Base-by-base conservation (phyloP, 2,797 vertebrate species). In the Coranthus polyacanthus region DNA sequence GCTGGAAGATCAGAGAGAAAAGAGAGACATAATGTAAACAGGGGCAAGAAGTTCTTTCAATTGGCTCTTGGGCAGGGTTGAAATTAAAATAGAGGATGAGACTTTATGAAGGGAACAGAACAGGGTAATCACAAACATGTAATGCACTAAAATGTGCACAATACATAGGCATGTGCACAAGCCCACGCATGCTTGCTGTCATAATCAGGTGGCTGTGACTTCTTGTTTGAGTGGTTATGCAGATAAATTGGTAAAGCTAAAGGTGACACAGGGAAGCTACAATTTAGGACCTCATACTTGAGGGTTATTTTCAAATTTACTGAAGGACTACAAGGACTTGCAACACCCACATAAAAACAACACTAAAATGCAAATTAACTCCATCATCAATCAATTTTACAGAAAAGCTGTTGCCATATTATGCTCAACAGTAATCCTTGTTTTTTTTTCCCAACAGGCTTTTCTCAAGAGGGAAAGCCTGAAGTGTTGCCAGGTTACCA, bases 401-500 rank as follows among this genome's bases (percentile, higher is more conserved):
- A 51, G 21, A 64, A 70, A 72, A 67, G 12, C 58, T 32, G 44
- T 24, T 45, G 69, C 72, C 81, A 87, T 72, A 81, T 84, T 56
- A 64, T 53, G 16, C 46, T 78, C 38, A 72, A 67, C 62, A 62
- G 45, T 71, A 16, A 36, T 47, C 68, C 56, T 43, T 67, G 59
- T 51, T 68, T 32, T 41, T 36, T 24, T 36, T 39, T 46, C 36
- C 32, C 57, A 68, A 62, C 64, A 74, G 65, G 47, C 43, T 74
- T 82, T 75, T 55, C 81, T 86, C 78, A 32, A 75, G 82, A 77
- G 85, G 54, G 51, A 65, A 54, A 80, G 50, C 64, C 78, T 79
- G 52, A 82, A 82, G 76, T 63, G 75, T 72, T 82, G 85, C 85
- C 89, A 84, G 84, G 87, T 84, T 82, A 83, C 73, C 45, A 53